A percentile compares a stretch with the other conserved stretches of the same genome.
Conservation (phyloP, 2,797 vertebrate species). For the Acestrorhynchus altus region DNA sequence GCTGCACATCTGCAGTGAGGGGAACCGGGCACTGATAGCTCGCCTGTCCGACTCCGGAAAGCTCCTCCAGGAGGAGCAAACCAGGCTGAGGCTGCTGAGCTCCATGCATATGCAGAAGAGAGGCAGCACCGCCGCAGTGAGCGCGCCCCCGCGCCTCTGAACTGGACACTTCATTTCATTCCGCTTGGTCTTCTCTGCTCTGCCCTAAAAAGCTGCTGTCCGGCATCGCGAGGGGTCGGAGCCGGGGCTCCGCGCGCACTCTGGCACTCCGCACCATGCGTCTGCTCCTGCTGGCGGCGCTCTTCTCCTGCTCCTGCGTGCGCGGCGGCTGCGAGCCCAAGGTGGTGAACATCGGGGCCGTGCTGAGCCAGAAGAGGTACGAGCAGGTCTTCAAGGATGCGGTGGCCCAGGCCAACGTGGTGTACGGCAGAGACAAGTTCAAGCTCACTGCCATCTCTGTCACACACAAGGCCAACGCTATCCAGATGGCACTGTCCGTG, state of each 20-base stretch:
- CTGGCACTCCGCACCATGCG: conserved; percentile 79
- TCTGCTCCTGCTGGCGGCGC: conserved; percentile 86
- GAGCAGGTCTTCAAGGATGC: conserved; percentile 96
- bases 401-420: conserved; percentile 91
- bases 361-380: conserved; percentile 95
- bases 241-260: conserved; percentile 63
- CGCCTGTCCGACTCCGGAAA: background rate
- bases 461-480: conserved; percentile 96
- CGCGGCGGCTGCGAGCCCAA: conserved; percentile 92
- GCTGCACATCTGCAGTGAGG: background rate
- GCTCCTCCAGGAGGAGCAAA: background rate
- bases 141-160: conserved; percentile 44
- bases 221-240: conserved; percentile 51
- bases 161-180: background rate
- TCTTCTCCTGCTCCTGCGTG: conserved; percentile 89
- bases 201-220: background rate
- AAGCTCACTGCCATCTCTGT: conserved; percentile 97
- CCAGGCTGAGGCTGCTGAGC: conserved; percentile 32
- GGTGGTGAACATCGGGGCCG: conserved; percentile 94
- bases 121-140: conserved; percentile 71
- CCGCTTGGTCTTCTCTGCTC: background rate
- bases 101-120: conserved; percentile 35
- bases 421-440: conserved; percentile 92
- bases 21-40: background rate
- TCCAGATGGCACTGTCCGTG: conserved; percentile 97